Evolutionary conservation across 2,797 vertebrate genomes (phyloP).

Genomic region (Notamacropus eugenii): DNA sequence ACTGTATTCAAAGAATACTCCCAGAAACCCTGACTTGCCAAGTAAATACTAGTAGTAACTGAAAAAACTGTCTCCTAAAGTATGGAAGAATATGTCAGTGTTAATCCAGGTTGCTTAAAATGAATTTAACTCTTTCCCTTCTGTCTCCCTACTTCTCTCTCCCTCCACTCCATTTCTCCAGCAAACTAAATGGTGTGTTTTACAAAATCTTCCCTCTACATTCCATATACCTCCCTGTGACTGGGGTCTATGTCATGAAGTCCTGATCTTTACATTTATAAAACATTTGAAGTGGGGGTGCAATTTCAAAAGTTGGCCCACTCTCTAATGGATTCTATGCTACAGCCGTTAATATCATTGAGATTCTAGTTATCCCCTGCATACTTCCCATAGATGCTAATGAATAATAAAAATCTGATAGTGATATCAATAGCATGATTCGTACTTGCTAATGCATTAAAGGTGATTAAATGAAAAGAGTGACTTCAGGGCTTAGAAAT

Average conservation of each 20-base stretch:
- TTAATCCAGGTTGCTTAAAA: conserved; percentile 34
- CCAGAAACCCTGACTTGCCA: conserved; percentile 45
- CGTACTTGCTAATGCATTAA: not conserved
- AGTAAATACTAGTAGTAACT: conserved; percentile 29
- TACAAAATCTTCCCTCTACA: not conserved
- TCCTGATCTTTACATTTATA: not conserved
- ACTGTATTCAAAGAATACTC: conserved; percentile 51
- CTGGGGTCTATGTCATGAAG: not conserved
- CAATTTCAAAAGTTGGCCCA: not conserved
- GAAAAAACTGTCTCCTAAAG: conserved; percentile 34
- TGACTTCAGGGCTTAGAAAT: not conserved
- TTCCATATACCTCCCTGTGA: not conserved
- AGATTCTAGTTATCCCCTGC: conserved; percentile 13
- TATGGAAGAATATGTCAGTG: conserved; percentile 32
- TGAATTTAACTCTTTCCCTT: conserved; percentile 41
- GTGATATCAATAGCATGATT: not conserved
- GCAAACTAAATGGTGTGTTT: conserved; percentile 4
- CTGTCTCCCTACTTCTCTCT: conserved; percentile 37
- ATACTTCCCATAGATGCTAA: conserved; percentile 29
- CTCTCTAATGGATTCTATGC: not conserved
- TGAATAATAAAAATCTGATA: conserved; percentile 20
- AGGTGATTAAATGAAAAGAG: conserved; percentile 22
- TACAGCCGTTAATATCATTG: conserved; percentile 18
- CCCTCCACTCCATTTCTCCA: conserved; percentile 34
- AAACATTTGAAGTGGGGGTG: not conserved